Base-by-base conservation (phyloP, 2,888 invertebrate genomes). In the Watsonalla binaria region DNA sequence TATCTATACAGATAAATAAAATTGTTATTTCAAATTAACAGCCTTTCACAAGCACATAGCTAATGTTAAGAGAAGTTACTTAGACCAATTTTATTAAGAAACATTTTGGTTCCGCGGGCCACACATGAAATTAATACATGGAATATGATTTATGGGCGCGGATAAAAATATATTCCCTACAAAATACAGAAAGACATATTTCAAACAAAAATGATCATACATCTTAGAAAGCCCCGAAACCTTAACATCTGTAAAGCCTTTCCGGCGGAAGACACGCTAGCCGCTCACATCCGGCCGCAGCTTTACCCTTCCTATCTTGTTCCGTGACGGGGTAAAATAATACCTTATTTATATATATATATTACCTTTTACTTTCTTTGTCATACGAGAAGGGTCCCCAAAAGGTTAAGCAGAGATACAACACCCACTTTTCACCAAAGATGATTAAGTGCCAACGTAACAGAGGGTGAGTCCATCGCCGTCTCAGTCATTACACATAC, bases 351-450 rank as follows among this genome's bases (percentile, higher is more conserved):
- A 1, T 42, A 35, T 35, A 35, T 47, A 47, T 60, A 58, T 61
- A 56, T 60, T 53, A 60, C 59, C 56, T 58, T 54, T 52, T 48
- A 34, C 55, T 55, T 61, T 60, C 55, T 55, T 51, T 61, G 8
- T 37, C 37, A 5, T 37, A 37, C 6, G 37, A 37, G 5, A 37
- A 5, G 37, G 8, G 8, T 7, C 24, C 24, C 24, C 7, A 37
- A 37, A 37, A 6, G 37, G 47, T n/a, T n/a, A n/a, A n/a, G 33
- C 13, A 48, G 11, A 48, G 35, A 48, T 24, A 24, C 1, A 24
- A 24, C 24, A 24, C 24, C 24, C 24, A 24, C 4, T 24, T 24
- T 2, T 24, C 4, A 24, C 24, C 24, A 4, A 24, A 24, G 24
- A 24, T 24, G 4, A 24, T 24, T 24, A 2, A 4, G 24, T 24